Evolutionary conservation across 2,113 vertebrate species (phyloP).

Genomic region (Paracanthobrama guichenoti): DNA sequence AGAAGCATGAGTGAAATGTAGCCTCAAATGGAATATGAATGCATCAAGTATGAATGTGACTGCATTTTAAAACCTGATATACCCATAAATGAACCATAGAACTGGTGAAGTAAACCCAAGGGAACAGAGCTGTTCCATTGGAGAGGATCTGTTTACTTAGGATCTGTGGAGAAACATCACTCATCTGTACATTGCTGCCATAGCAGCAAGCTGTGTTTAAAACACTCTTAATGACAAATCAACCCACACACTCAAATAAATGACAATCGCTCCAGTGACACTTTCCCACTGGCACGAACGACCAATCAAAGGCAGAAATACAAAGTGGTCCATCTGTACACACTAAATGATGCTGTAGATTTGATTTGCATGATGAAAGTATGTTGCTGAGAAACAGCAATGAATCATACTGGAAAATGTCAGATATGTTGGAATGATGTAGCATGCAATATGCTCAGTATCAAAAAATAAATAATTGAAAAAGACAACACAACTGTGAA

Average conservation of each 20-base stretch:
- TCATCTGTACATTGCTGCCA: conserved; percentile 51
- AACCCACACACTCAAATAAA: conserved; percentile 19
- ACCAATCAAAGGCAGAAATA: conserved; percentile 5
- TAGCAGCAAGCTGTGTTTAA: conserved; percentile 40
- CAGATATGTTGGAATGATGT: neutral
- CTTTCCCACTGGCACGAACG: neutral
- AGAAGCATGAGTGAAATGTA: conserved; percentile 21
- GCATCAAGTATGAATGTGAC: conserved; percentile 57
- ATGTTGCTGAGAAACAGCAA: neutral
- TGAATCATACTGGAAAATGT: conserved; percentile 11
- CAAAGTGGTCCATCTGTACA: neutral
- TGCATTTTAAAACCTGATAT: conserved; percentile 43
- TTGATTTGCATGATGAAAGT: conserved; percentile 5
- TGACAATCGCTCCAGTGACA: neutral
- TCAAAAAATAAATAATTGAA: neutral
- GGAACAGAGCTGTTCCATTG: conserved; percentile 38
- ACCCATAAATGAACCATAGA: conserved; percentile 56
- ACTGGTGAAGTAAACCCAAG: conserved; percentile 42
- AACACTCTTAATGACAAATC: conserved; percentile 49
- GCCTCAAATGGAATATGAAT: conserved; percentile 22
- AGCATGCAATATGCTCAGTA: neutral
- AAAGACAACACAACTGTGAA: neutral
- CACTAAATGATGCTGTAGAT: neutral
- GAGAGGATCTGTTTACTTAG: conserved; percentile 54
- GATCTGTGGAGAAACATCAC: conserved; percentile 42